Percentiles rank a stretch among this genome's conserved stretches.
These are phyloP conservation scores for Monochamus alternatus DNA, from an alignment of 2,888 invertebrate species.

Conservation along the genomic window DNA sequence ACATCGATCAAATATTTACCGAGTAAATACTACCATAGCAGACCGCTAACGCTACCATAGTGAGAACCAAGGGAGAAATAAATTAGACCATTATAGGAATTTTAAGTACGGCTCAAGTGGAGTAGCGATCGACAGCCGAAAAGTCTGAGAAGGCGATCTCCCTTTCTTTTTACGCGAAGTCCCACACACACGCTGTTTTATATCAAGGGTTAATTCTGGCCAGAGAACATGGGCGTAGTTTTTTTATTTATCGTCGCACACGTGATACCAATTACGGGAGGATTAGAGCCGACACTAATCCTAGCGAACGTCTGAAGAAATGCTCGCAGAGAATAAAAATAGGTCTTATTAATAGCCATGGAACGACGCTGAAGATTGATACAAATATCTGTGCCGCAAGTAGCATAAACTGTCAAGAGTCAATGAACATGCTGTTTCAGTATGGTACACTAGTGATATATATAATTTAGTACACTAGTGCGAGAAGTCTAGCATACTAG, in stretches of 20 bases:
- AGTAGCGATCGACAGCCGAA: slow-evolving; percentile 4
- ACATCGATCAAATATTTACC: slow-evolving; percentile 30
- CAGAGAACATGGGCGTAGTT: slow-evolving; percentile 6
- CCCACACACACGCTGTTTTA: slow-evolving; percentile 1
- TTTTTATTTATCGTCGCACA: slow-evolving; percentile 25
- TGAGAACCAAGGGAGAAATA: slow-evolving; percentile 27
- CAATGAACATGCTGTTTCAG: too few relatives aligned
- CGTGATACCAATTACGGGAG: slow-evolving; percentile 22
- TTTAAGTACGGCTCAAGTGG: slow-evolving; percentile 15
- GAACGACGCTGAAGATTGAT: neutral
- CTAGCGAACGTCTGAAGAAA: neutral
- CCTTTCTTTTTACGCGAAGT: slow-evolving; percentile 6
- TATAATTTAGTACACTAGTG: too few relatives aligned
- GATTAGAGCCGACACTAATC: slow-evolving; percentile 1
- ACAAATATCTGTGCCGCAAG: neutral
- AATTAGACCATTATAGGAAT: slow-evolving; percentile 20
- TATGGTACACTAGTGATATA: too few relatives aligned
- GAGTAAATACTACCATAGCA: neutral
- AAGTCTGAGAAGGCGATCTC: neutral
- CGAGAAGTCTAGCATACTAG: too few relatives aligned
- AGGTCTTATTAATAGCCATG: slow-evolving; percentile 9
- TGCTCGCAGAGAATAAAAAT: slow-evolving; percentile 10
- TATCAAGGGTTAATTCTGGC: slow-evolving; percentile 30
- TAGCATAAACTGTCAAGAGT: neutral
- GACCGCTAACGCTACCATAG: slow-evolving; percentile 21